A percentile compares a stretch with the other conserved stretches of the same genome.
These are phyloP conservation scores for Galbula dea DNA, from an alignment of 2,113 vertebrate species.

Conservation along the genomic window DNA sequence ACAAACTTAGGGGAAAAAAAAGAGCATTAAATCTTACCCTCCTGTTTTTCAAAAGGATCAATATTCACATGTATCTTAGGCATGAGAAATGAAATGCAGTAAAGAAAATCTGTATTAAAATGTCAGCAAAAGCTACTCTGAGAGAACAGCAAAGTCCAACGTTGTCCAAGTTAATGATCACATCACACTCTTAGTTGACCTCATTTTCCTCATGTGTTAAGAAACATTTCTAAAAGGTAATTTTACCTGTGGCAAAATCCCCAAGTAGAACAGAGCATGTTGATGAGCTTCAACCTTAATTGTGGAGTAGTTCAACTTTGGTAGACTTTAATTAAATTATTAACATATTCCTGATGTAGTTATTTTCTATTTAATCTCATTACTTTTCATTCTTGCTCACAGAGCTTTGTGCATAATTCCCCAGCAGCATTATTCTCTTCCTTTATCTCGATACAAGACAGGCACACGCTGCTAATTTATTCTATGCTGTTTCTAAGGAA, in stretches of 20 bases:
- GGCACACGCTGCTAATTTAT: background rate
- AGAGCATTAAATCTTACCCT: background rate
- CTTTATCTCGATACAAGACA: background rate
- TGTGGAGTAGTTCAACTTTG: conserved; percentile 49
- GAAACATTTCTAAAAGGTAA: background rate
- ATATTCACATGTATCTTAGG: background rate
- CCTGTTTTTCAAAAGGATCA: background rate
- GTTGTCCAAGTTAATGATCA: background rate
- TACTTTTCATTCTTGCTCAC: conserved; percentile 57
- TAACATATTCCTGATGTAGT: conserved; percentile 55
- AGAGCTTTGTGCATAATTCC: conserved; percentile 47
- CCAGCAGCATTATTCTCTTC: conserved; percentile 1
- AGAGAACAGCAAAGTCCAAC: background rate
- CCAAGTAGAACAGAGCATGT: background rate
- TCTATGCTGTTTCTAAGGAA: background rate
- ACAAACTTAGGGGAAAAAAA: background rate
- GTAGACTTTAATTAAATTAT: conserved; percentile 64
- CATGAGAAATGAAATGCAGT: background rate
- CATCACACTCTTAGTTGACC: background rate
- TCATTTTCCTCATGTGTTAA: background rate
- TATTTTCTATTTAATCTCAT: conserved; percentile 63
- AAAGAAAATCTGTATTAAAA: background rate
- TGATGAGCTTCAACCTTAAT: conserved; percentile 12
- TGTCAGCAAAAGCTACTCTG: background rate
- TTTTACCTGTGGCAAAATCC: background rate